These are phyloP conservation scores for Styela clava DNA, from an alignment of 23 tunicate genomes.

Conservation along the genomic window DNA sequence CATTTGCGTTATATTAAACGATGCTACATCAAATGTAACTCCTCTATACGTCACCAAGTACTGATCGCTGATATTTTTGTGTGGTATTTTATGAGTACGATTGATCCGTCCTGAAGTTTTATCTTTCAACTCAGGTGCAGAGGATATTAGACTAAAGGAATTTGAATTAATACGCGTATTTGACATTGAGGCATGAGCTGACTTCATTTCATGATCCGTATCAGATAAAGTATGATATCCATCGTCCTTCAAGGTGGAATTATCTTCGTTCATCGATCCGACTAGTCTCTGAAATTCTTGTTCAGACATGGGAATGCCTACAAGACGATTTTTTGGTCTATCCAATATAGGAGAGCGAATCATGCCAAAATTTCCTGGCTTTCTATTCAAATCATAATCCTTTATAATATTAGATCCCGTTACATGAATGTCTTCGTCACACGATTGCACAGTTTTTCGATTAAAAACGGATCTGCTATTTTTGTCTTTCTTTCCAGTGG, in stretches of 20 bases:
- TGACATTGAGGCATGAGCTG: neutral
- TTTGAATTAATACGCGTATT: neutral
- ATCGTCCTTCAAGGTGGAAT: slow-evolving; percentile 40
- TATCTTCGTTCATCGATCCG: slow-evolving; percentile 5
- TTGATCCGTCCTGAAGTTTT: neutral
- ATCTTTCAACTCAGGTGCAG: neutral
- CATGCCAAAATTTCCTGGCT: neutral
- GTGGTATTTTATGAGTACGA: neutral
- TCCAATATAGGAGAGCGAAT: slow-evolving; percentile 1
- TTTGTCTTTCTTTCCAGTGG: too few species aligned
- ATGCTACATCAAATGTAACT: slow-evolving; percentile 58
- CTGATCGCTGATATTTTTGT: slow-evolving; percentile 20
- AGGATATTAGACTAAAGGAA: neutral
- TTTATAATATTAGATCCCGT: neutral
- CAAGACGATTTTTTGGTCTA: neutral
- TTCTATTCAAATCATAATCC: neutral
- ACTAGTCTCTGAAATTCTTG: slow-evolving; percentile 15
- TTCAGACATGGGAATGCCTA: slow-evolving; percentile 68
- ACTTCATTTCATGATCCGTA: neutral
- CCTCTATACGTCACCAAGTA: slow-evolving; percentile 56
- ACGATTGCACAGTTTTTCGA: too few species aligned
- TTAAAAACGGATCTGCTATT: too few species aligned
- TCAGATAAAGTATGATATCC: slow-evolving; percentile 54
- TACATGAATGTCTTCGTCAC: too few species aligned
- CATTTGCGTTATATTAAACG: slow-evolving; percentile 44